Evolutionary conservation across 1,140 invertebrate species (phyloP), one percentile per base, ranked within the genome.

Genomic region (Gonatopus flavifemur): DNA sequence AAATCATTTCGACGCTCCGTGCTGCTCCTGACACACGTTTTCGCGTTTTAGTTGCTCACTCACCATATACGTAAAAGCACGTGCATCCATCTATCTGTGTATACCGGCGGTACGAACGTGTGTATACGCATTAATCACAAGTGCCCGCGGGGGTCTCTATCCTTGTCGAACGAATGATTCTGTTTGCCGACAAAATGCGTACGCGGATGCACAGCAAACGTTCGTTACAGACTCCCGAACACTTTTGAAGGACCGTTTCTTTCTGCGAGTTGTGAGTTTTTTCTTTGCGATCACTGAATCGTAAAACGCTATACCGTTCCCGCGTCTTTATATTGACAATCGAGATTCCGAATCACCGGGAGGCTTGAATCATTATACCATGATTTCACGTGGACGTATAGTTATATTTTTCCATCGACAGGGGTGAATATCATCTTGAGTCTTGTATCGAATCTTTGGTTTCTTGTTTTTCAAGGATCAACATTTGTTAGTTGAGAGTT

Each of bases 141-240:
- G 32, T 25, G 38, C 28, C 36, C 21, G 41, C 38, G 20, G 51
- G 58, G 56, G 48, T 54, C 59, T 57, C 62, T 40, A 39, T 48
- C 52, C 33, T 31, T 53, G 70, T 77, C 66, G 65, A 62, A 57
- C 57, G 63, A 66, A 43, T 65, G 74, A 65, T 65, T 76, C 61
- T 76, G 73, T 78, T 78, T 77, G 64, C 74, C 67, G 65, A 77
- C 73, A 75, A 63, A 64, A 50, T 62, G 66, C 62, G 59, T 58
- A 20, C 31, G 22, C 18, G 16, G 20, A n/a, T n/a, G n/a, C n/a
- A n/a, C n/a, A n/a, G n/a, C n/a, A n/a, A n/a, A 24, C 33, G 55
- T 66, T 70, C 66, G 67, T 52, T 69, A n/a, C n/a, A n/a, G n/a
- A n/a, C n/a, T n/a, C n/a, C n/a, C n/a, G 67, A 55, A 31, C 47